Evolutionary conservation across 2,888 invertebrate species (phyloP), one percentile per base, ranked within the genome.

Genomic region (Chymomyza caudatula): DNA sequence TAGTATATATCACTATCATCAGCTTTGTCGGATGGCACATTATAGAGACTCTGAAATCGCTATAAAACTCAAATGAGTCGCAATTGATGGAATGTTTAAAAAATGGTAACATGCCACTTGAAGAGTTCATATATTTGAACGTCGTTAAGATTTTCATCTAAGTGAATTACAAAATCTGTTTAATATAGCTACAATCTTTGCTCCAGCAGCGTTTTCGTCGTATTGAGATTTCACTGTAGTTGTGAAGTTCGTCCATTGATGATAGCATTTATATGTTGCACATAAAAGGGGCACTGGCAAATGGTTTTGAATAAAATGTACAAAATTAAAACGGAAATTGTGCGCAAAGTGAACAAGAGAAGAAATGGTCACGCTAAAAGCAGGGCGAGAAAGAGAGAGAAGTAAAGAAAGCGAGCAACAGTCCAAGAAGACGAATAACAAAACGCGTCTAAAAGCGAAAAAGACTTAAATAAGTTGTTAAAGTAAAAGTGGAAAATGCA

Each of bases 281-380:
- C 11, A 13, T 13, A 37, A 37, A 37, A 37, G 29, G 11, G 11
- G 29, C 29, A 37, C 3, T 37, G 67, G 59, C 63, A 65, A 74
- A 74, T 71, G 74, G 82, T 82, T 80, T 85, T 80, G 81, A 80
- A 76, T 78, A 74, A 87, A 85, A 69, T 69, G 74, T 67, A 65
- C 72, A 67, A 78, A 85, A 85, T 85, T 85, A 85, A 75, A 80
- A 76, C 85, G 87, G 81, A 85, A 85, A 85, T 80, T 80, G 78
- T 77, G 75, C 87, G 75, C 73, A 73, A 77, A 85, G 76, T 83
- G 71, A 53, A 53, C 51, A 51, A 51, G 20, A 5, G 20, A 2
- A 6, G 20, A 51, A 20, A 51, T 11, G 51, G 3, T 17, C 4
- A 20, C 11, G 13, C n/a, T n/a, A n/a, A 54, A n/a, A 8, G 55